Evolutionary conservation across 2,797 vertebrate genomes (phyloP).

Genomic region (Xyrichtys novacula): DNA sequence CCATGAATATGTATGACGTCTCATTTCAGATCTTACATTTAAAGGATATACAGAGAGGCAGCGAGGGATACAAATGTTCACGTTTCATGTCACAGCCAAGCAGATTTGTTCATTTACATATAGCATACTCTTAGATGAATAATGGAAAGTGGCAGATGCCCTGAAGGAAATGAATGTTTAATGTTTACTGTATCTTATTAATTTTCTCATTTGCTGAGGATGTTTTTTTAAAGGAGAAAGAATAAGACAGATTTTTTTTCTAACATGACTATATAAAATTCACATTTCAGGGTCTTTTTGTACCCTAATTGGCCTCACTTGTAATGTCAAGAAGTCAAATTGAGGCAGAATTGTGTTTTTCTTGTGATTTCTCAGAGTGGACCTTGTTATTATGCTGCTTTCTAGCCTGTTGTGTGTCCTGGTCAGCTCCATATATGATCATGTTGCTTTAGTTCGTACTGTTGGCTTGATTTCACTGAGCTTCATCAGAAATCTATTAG

Average conservation of each 20-base stretch:
- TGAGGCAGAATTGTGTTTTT: neutral
- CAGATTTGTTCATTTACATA: conserved; percentile 73
- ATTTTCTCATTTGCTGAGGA: conserved; percentile 60
- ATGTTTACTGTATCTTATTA: conserved; percentile 76
- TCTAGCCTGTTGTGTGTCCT: conserved; percentile 28
- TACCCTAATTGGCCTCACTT: neutral
- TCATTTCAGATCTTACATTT: conserved; percentile 43
- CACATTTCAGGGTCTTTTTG: conserved; percentile 1
- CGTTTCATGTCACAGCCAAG: conserved; percentile 61
- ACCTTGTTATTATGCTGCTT: conserved; percentile 20
- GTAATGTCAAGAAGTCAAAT: neutral
- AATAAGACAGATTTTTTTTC: neutral
- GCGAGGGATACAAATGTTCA: conserved; percentile 55
- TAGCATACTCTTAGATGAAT: conserved; percentile 70
- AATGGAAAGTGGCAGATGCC: conserved; percentile 68
- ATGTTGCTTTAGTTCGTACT: conserved; percentile 33
- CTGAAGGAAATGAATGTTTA: conserved; percentile 75
- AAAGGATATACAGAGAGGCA: conserved; percentile 28
- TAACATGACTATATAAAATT: conserved; percentile 4
- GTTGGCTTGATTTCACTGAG: conserved; percentile 1
- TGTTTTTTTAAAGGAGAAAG: conserved; percentile 4
- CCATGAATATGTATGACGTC: conserved; percentile 47
- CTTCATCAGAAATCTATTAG: conserved; percentile 19
- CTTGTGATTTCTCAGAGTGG: neutral
- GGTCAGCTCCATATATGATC: conserved; percentile 15